Percentiles rank a stretch among this genome's conserved stretches.
Evolutionary conservation across 2,113 vertebrate genomes (phyloP).

Genomic region (Anhinga rufa): DNA sequence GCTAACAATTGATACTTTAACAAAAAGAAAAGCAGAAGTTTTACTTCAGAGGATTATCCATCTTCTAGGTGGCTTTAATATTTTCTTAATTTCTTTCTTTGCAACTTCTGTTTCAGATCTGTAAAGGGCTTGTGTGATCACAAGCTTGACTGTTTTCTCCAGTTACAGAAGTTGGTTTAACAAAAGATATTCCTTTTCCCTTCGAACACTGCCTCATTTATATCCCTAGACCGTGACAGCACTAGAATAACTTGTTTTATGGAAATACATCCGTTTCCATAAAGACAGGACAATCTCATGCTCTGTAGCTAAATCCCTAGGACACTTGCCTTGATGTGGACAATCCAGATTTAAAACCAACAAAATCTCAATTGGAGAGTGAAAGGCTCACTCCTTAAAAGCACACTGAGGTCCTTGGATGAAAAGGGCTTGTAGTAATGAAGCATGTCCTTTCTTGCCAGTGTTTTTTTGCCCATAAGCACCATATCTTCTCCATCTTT

Average conservation of each 20-base stretch:
- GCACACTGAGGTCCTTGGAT: neutral
- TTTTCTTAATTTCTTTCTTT: neutral
- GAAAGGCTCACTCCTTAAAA: neutral
- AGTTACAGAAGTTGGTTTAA: neutral
- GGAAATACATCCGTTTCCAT: neutral
- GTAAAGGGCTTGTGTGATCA: neutral
- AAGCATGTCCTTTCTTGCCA: neutral
- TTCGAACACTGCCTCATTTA: neutral
- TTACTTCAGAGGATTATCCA: neutral
- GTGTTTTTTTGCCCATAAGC: neutral
- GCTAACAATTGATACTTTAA: neutral
- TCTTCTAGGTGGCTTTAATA: neutral
- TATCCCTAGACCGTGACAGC: neutral
- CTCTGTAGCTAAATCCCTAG: neutral
- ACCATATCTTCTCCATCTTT: neutral
- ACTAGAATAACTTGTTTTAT: neutral
- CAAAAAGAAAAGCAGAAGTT: neutral
- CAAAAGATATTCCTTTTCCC: neutral
- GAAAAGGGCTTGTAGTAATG: neutral
- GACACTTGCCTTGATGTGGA: neutral
- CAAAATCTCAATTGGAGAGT: neutral
- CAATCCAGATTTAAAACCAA: neutral
- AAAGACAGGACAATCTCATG: neutral
- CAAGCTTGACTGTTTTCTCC: neutral
- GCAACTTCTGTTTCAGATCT: neutral